Evolutionary conservation across 1,140 invertebrate genomes (phyloP).

Genomic region (roundworm (Caenorhabditis elegans)): DNA sequence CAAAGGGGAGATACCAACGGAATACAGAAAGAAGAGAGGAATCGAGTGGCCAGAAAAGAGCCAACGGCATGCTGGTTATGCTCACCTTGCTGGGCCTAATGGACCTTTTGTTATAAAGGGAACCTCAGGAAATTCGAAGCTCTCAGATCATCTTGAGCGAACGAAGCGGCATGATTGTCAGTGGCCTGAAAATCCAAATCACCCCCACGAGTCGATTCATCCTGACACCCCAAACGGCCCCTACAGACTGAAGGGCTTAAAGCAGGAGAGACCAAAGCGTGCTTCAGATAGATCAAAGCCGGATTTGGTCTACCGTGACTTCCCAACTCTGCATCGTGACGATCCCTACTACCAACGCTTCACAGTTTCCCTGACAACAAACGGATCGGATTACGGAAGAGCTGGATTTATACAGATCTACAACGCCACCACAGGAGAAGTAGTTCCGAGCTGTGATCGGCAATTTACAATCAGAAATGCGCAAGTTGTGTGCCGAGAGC

Average conservation of each 20-base stretch:
- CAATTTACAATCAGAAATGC: constrained; percentile 91
- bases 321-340: constrained; percentile 56
- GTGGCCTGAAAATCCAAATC: background rate
- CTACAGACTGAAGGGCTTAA: background rate
- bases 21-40: background rate
- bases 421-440: constrained; percentile 88
- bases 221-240: background rate
- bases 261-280: background rate
- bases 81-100: no score
- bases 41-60: no score
- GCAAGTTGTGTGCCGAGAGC: constrained; percentile 85
- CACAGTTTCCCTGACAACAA: constrained; percentile 61
- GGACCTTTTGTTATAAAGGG: background rate
- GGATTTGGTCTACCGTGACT: constrained; percentile 58
- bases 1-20: constrained; percentile 37
- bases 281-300: constrained; percentile 28
- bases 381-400: constrained; percentile 57
- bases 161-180: background rate
- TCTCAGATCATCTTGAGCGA: background rate
- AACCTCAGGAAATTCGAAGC: constrained; percentile 38
- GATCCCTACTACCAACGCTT: constrained; percentile 60
- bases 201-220: no score
- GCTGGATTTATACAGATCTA: constrained; percentile 87
- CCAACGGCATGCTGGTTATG: no score
- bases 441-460: constrained; percentile 92